phyloP scores from a whole-genome alignment of 2,113 vertebrate genomes.

The Chaenogobius annularis region DNA sequence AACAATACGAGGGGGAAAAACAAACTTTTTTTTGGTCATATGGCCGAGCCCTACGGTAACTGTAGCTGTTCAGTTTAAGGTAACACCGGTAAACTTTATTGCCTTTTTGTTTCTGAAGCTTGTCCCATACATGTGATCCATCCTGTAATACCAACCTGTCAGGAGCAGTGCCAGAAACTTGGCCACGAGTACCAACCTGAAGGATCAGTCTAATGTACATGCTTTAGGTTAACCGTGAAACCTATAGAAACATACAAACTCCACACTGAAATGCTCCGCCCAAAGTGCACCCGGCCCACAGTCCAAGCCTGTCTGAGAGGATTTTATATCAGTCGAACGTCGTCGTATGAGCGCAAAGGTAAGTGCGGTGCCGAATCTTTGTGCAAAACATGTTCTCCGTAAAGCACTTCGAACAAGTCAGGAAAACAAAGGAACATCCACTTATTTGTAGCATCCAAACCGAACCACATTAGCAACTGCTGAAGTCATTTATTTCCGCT shows the following conservation, averaged over 20 bases:
- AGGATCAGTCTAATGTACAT: neutral
- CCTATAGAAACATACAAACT: neutral
- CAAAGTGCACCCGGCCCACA: no score
- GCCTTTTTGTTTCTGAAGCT: no score
- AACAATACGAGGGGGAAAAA: no score
- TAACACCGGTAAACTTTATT: no score
- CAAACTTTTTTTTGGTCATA: no score
- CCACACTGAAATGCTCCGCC: neutral
- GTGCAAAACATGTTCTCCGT: neutral
- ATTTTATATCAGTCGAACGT: neutral
- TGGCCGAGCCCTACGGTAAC: no score
- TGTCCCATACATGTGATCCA: no score
- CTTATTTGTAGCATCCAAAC: neutral
- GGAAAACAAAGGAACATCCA: neutral
- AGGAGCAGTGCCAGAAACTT: no score
- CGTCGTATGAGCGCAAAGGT: neutral
- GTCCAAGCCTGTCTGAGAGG: no score
- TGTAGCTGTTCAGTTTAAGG: no score
- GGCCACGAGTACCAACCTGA: no score
- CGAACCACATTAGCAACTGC: slow-evolving; percentile 4
- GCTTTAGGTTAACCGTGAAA: neutral
- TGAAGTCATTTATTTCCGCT: slow-evolving; percentile 17
- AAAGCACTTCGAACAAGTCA: neutral
- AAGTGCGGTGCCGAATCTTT: neutral
- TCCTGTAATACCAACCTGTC: no score